Base-by-base conservation (phyloP, 35 echinoderm and acorn worm species). In the Eucidaris tribuloides region DNA sequence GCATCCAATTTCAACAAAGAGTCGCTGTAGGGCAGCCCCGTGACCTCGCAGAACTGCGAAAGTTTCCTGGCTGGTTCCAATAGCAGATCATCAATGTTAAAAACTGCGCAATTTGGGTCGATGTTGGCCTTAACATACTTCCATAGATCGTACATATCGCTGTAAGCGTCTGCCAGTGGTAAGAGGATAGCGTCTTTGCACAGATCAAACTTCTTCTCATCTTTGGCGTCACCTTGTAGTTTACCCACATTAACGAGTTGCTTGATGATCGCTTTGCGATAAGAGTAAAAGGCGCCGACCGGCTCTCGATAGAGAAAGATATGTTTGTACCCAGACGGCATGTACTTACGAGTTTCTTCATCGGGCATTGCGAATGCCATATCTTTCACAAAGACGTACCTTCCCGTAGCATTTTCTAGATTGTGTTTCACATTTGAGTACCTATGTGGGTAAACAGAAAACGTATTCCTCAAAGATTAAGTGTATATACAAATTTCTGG, bases 1-100 rank as follows among this genome's bases (percentile, higher is more conserved):
- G 68, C 37, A 25, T 87, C 72, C 89, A 82, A 92, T 0, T 56
- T n/a, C 36, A 92, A 42, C 27, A 86, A 7, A 25, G 56, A 32
- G 31, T 86, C 54, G 50, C 29, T 54, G 33, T 80, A 92, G 9
- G 71, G 83, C 19, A 92, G 40, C 20, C 78, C 63, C 3, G 81
- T 40, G 3, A 36, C 50, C 19, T 65, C 3, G 41, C 82, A 92
- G 71, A 81, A 92, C 28, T 65, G 5, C 43, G 50, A 65, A 23
- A 92, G 29, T 14, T 81, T 37, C 11, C 42, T 45, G 23, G 42
- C 56, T 5, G 89, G 89, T 22, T 92, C 76, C 30, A 35, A 35
- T 1, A 86, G n/a, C 0, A 92, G 61, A 37, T 92, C 89, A 36
- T 92, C 89, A 22, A 78, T 42, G 41, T 92, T 83, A 3, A 92